Evolutionary conservation across 1,140 invertebrate species (phyloP).

Genomic region (Palaemon carinicauda): DNA sequence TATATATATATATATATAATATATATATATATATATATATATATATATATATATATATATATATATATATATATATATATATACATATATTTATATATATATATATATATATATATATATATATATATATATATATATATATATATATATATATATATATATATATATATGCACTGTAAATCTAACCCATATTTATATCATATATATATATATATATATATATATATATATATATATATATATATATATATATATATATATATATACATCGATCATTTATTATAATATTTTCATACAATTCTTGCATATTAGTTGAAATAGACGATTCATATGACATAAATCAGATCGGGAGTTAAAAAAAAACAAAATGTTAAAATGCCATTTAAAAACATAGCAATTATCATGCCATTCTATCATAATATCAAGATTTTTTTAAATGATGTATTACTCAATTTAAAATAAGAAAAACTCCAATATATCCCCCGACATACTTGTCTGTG

Average conservation of each 20-base stretch:
- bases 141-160: neutral
- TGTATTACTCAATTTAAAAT: too few relatives aligned
- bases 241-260: neutral
- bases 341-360: too few relatives aligned
- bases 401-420: too few relatives aligned
- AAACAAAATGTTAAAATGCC: too few relatives aligned
- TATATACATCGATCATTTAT: too few relatives aligned
- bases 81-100: neutral
- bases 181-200: neutral
- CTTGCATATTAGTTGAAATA: too few relatives aligned
- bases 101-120: neutral
- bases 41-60: neutral
- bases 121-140: neutral
- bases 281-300: too few relatives aligned
- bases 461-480: too few relatives aligned
- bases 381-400: too few relatives aligned
- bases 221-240: neutral
- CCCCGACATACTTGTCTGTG: too few relatives aligned
- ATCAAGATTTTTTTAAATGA: too few relatives aligned
- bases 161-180: neutral
- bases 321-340: too few relatives aligned
- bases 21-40: slow-evolving; percentile 2
- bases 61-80: neutral
- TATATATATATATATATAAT: neutral
- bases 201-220: neutral